Conservation (phyloP, 2,113 vertebrate species). For the Noturus placidus region DNA sequence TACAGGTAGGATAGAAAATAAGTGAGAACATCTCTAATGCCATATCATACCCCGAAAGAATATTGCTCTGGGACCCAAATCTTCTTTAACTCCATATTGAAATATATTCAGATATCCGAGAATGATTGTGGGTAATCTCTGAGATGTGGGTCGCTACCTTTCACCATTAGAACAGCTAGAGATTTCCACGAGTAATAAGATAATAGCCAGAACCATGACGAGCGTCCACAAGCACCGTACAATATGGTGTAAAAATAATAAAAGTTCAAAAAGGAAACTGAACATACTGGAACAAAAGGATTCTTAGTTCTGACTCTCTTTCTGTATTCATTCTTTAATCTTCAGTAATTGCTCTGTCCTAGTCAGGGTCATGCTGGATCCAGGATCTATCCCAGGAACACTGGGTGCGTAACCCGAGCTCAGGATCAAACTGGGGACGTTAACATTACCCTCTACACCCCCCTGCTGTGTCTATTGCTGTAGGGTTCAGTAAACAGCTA, state of each 20-base stretch:
- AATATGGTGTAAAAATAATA: not conserved
- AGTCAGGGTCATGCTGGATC: not conserved
- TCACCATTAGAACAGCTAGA: not conserved
- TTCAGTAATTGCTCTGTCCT: not conserved
- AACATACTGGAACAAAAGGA: not conserved
- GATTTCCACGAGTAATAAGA: not conserved
- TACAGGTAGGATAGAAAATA: conserved; percentile 53
- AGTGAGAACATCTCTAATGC: conserved; percentile 60
- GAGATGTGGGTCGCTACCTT: not conserved
- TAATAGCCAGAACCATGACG: not conserved
- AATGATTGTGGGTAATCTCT: not conserved
- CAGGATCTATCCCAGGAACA: not conserved
- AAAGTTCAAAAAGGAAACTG: not conserved
- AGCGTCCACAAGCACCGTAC: not conserved
- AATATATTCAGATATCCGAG: not conserved
- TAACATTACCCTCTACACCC: not conserved
- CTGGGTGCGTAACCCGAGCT: not conserved
- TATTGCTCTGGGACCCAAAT: not conserved
- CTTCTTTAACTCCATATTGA: not conserved
- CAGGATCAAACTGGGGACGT: not conserved
- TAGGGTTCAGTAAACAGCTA: not conserved
- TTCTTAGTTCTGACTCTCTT: not conserved
- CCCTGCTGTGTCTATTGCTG: not conserved
- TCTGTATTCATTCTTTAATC: not conserved
- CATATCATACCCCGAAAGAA: conserved; percentile 19